Conservation (phyloP, 2,113 vertebrate species). For the Recurvirostra avosetta region DNA sequence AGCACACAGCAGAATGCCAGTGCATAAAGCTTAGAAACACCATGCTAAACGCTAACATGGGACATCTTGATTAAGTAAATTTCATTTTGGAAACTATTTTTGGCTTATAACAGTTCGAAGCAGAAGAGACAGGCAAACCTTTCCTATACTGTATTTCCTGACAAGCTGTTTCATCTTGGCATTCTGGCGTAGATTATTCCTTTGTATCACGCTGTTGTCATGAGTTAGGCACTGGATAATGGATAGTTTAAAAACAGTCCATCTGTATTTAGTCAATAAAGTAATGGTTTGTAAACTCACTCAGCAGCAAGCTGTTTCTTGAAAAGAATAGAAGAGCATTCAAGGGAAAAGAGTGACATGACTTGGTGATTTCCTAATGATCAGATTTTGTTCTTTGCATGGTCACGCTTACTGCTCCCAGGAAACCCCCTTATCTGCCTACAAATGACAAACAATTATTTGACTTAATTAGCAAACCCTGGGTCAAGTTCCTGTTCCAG, state of each 20-base stretch:
- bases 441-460: conserved; percentile 1
- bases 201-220: not conserved
- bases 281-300: conserved; percentile 41
- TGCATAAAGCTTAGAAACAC: not conserved
- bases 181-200: conserved; percentile 22
- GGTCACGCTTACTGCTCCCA: conserved; percentile 17
- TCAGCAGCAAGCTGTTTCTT: conserved; percentile 22
- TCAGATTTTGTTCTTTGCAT: conserved; percentile 5
- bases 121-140: not conserved
- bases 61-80: not conserved
- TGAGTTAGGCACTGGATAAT: conserved; percentile 9
- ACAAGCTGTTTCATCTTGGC: conserved; percentile 28
- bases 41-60: not conserved
- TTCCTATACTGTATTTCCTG: not conserved
- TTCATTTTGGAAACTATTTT: not conserved
- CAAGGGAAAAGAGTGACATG: conserved; percentile 15
- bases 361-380: conserved; percentile 27
- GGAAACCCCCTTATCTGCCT: not conserved
- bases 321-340: conserved; percentile 19
- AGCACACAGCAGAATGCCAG: not conserved
- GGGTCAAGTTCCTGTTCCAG: not conserved
- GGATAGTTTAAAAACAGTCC: conserved; percentile 23
- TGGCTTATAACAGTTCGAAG: not conserved
- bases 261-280: conserved; percentile 55
- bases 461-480: conserved; percentile 22